Conservation (phyloP, 2,113 vertebrate genomes). For the Origma solitaria region DNA sequence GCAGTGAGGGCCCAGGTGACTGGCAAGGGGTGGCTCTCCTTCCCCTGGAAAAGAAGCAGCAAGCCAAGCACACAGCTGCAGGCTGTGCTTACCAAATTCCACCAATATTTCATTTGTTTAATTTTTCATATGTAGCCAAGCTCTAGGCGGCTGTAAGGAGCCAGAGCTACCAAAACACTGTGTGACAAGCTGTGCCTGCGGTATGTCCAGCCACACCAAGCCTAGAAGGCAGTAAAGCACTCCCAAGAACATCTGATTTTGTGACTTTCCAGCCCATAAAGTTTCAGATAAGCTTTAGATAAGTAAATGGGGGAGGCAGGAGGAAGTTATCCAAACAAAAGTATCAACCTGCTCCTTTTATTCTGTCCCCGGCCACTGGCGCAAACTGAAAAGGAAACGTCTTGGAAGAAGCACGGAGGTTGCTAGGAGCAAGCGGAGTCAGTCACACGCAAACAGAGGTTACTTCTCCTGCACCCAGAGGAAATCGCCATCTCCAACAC, state of each 20-base stretch:
- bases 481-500: not conserved
- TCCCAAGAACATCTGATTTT: not conserved
- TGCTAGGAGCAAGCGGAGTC: not conserved
- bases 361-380: not conserved
- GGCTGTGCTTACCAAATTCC: not conserved
- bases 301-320: not conserved
- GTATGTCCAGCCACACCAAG: constrained; percentile 17
- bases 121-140: not conserved
- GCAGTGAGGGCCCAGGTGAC: accelerated
- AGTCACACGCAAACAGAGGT: not conserved
- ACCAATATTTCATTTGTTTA: not conserved
- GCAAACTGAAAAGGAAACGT: not conserved
- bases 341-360: not conserved
- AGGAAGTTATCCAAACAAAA: not conserved
- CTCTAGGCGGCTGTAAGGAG: not conserved
- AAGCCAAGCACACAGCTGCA: not conserved
- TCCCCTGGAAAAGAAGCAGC: not conserved
- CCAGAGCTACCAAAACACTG: constrained; percentile 26
- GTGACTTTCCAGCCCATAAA: not conserved
- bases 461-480: not conserved
- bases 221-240: not conserved
- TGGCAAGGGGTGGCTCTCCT: not conserved
- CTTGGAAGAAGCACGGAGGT: not conserved
- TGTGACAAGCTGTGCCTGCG: not conserved
- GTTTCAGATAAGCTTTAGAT: constrained; percentile 1